A percentile compares a stretch with the other conserved stretches of the same genome.
phyloP scores from a whole-genome alignment of 2,113 vertebrate species.

The Trematocara zebra region DNA sequence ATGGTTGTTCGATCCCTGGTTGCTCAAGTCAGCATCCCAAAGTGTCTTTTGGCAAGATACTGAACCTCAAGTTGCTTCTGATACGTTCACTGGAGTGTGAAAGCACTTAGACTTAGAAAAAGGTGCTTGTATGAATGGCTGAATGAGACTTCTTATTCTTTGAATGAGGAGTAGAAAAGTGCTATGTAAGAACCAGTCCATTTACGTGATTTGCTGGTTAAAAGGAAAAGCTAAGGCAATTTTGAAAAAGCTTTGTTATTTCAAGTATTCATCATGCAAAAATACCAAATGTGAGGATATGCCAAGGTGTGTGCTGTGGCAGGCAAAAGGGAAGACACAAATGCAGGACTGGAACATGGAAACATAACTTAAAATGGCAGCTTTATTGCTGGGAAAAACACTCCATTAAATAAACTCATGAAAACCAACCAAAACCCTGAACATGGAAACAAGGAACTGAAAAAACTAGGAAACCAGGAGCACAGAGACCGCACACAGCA shows the following conservation, averaged over 20 bases:
- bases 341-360: not conserved
- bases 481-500: accelerated
- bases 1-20: not conserved
- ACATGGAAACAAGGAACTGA: not conserved
- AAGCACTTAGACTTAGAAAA: not conserved
- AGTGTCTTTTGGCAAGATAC: not conserved
- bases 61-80: not conserved
- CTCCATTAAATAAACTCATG: not conserved
- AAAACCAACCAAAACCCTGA: not conserved
- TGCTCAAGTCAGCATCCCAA: not conserved
- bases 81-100: not conserved
- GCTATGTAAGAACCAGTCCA: not conserved
- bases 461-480: not conserved
- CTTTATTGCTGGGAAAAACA: not conserved
- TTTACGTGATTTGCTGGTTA: not conserved
- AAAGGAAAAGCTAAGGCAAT: not conserved
- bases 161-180: not conserved
- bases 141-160: not conserved
- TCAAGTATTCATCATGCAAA: not conserved
- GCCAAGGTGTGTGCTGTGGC: not conserved
- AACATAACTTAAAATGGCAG: not conserved
- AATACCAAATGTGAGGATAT: not conserved
- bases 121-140: not conserved
- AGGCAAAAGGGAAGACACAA: not conserved
- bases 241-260: not conserved